A percentile compares a stretch with the other conserved stretches of the same genome.
These are phyloP conservation scores for Gymnorhina tibicen DNA, from an alignment of 2,113 vertebrate species.

Conservation along the genomic window DNA sequence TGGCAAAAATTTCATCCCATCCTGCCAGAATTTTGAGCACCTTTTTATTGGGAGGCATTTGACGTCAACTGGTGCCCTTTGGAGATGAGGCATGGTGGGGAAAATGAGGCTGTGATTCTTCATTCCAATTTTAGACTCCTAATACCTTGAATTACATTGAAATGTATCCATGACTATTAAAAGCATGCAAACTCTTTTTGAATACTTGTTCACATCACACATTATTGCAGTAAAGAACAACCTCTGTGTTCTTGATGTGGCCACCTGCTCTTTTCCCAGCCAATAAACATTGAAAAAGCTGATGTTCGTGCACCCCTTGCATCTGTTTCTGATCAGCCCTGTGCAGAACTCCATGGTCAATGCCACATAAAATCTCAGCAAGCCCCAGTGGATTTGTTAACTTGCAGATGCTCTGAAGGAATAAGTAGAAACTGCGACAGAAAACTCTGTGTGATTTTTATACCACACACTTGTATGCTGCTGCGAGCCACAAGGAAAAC, in stretches of 20 bases:
- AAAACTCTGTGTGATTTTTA: not conserved
- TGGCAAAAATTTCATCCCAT: not conserved
- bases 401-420: not conserved
- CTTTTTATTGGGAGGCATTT: conserved; percentile 12
- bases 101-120: not conserved
- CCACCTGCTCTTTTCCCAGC: not conserved
- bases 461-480: not conserved
- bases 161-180: not conserved
- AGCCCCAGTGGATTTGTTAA: not conserved
- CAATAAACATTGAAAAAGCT: not conserved
- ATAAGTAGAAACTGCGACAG: not conserved
- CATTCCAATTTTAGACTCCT: not conserved
- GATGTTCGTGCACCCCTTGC: not conserved
- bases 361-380: not conserved
- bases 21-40: conserved; percentile 22
- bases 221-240: not conserved
- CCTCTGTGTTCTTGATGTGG: not conserved
- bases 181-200: not conserved
- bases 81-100: not conserved
- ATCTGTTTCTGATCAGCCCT: not conserved
- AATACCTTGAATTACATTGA: not conserved
- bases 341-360: not conserved
- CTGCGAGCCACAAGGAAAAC: not conserved
- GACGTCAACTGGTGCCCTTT: not conserved
- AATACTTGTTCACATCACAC: not conserved